Conservation (phyloP, 2,888 invertebrate species). For the Panzeria rudis region DNA sequence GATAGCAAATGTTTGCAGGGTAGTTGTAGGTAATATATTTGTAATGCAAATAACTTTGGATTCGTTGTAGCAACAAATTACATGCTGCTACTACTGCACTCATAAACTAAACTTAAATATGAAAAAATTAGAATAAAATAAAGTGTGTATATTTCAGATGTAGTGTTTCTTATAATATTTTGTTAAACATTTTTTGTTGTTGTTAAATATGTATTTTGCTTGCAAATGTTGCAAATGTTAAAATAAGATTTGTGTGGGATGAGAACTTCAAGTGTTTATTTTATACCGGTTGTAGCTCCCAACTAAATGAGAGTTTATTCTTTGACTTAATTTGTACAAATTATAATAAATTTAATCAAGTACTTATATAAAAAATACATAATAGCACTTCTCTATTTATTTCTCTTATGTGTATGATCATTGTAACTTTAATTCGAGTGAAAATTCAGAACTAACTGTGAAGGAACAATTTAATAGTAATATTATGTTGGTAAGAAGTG, state of each 20-base stretch:
- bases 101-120: slow-evolving; percentile 36
- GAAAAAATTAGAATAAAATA: slow-evolving; percentile 31
- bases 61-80: slow-evolving; percentile 34
- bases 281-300: slow-evolving; percentile 22
- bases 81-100: slow-evolving; percentile 13
- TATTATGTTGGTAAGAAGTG: too few species aligned
- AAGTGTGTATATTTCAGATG: slow-evolving; percentile 40
- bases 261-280: slow-evolving; percentile 21
- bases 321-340: slow-evolving; percentile 34
- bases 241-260: slow-evolving; percentile 35
- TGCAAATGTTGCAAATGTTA: slow-evolving; percentile 45
- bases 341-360: slow-evolving; percentile 27
- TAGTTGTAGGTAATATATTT: slow-evolving; percentile 47
- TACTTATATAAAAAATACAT: neutral
- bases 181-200: slow-evolving; percentile 18
- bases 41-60: slow-evolving; percentile 59
- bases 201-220: slow-evolving; percentile 8
- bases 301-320: slow-evolving; percentile 30
- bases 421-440: neutral
- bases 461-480: neutral
- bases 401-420: neutral
- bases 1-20: too few species aligned
- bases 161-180: slow-evolving; percentile 54
- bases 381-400: neutral
- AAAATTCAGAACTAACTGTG: neutral